Evolutionary conservation across 1,140 invertebrate species (phyloP), one percentile per base, ranked within the genome.

Genomic region (Scaptodrosophila lebanonensis): DNA sequence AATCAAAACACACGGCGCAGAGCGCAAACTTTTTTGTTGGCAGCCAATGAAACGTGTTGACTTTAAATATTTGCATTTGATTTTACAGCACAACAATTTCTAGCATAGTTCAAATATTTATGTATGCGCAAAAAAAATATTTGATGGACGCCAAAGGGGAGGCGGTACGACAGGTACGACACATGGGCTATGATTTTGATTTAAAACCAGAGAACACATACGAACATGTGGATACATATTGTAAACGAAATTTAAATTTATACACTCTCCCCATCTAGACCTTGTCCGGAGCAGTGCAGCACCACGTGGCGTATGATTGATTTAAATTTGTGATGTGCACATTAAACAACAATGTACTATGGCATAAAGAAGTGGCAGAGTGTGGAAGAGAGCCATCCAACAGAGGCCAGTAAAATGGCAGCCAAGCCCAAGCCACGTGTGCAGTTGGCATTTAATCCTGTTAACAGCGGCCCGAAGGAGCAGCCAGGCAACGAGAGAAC

Each of bases 251-350:
- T 61, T 66, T 53, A 61, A 49, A 71, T 61, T 66, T 52, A 49
- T 58, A 57, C 32, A 50, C 12, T 4, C 22, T 4, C 3, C 22
- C 3, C 22, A 25, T 25, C 22, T 4, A 25, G 22, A n/a, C n/a
- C 8, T 25, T 25, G 22, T n/a, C n/a, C n/a, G 8, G 8, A 43
- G n/a, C 43, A 18, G 29, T 22, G 25, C 16, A 12, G 50, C 22
- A 44, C 65, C 56, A 52, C 65, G 68, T 73, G 70, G 47, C 60
- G 70, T 60, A 70, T 75, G 71, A 70, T 75, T 75, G 70, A 75
- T 75, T 66, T 27, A 38, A 44, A 47, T 39, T 53, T 52, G 33
- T 33, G 33, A 35, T 29, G 8, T 25, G 22, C 22, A 25, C 3
- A 3, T 4, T 8, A 25, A 25, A 25, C 22, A 4, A 8, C 22